phyloP scores from a whole-genome alignment of 2,888 invertebrate genomes.

The Heterodera filipjevi region DNA sequence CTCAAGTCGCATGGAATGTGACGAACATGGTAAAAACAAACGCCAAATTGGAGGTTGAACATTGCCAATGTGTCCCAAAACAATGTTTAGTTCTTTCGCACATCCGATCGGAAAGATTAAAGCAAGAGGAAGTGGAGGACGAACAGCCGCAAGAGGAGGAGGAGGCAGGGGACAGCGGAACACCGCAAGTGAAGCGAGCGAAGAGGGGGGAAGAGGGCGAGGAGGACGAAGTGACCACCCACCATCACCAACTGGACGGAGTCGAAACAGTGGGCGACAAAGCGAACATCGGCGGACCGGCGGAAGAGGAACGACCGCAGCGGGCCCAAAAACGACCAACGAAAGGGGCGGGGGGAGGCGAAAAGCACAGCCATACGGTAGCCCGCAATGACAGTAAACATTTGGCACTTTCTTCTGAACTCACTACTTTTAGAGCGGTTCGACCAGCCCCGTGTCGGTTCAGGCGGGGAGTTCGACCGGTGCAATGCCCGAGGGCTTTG shows the following conservation, averaged over 20 bases:
- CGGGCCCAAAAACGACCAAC: slow-evolving; percentile 21
- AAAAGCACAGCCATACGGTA: slow-evolving; percentile 60
- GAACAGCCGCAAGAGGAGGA: slow-evolving; percentile 41
- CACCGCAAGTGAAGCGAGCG: background rate
- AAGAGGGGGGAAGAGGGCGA: slow-evolving; percentile 15
- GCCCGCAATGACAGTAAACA: slow-evolving; percentile 15
- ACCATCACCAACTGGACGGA: background rate
- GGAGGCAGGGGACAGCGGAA: slow-evolving; percentile 32
- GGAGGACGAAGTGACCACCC: background rate
- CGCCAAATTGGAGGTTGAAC: too few relatives aligned
- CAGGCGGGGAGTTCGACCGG: slow-evolving; percentile 37
- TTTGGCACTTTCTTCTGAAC: background rate
- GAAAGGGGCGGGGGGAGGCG: slow-evolving; percentile 38
- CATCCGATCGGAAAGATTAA: slow-evolving; percentile 17
- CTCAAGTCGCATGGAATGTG: slow-evolving; percentile 28
- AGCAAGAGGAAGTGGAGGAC: slow-evolving; percentile 14
- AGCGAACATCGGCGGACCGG: background rate
- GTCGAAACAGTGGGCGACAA: background rate
- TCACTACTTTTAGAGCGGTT: slow-evolving; percentile 57
- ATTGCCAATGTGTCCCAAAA: background rate
- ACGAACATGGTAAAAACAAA: slow-evolving; percentile 30
- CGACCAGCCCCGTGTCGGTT: slow-evolving; percentile 53
- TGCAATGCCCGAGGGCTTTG: slow-evolving; percentile 51
- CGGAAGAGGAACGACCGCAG: slow-evolving; percentile 20
- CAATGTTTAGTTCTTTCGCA: slow-evolving; percentile 4